Conservation (phyloP, 2,797 vertebrate species). For the Telmatherina bonti region DNA sequence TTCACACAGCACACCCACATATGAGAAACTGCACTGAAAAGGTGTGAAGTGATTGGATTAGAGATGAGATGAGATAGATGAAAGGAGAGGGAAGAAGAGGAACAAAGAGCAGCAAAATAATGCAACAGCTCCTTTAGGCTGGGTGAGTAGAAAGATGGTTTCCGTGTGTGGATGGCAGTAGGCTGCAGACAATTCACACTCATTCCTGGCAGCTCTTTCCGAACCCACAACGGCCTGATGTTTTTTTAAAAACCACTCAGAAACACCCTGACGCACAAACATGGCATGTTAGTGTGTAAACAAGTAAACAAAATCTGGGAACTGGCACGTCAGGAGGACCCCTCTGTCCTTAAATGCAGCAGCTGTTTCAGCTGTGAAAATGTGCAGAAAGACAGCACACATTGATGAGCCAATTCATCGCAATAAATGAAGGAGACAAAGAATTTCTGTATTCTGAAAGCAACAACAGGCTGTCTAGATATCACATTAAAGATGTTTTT, state of each 20-base stretch:
- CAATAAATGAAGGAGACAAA: constrained; percentile 39
- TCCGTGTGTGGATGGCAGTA: not conserved
- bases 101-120: constrained; percentile 20
- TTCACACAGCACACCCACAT: constrained; percentile 37
- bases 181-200: constrained; percentile 24
- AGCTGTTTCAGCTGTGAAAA: constrained; percentile 47
- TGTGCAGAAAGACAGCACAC: constrained; percentile 44
- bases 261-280: constrained; percentile 8
- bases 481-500: constrained; percentile 21
- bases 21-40: constrained; percentile 25
- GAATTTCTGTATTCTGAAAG: constrained; percentile 12
- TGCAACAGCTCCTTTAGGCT: constrained; percentile 24
- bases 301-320: constrained; percentile 27
- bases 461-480: constrained; percentile 15
- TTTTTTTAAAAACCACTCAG: constrained; percentile 12
- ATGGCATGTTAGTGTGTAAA: constrained; percentile 30
- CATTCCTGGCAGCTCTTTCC: constrained; percentile 24
- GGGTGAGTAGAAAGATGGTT: not conserved
- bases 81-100: constrained; percentile 9
- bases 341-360: constrained; percentile 14
- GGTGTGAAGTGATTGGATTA: constrained; percentile 29
- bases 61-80: constrained; percentile 28
- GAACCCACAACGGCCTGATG: constrained; percentile 19
- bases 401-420: constrained; percentile 21
- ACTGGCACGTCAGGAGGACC: constrained; percentile 28